Conservation (phyloP, 2,888 invertebrate species). For the Eudasyphora cyanicolor region DNA sequence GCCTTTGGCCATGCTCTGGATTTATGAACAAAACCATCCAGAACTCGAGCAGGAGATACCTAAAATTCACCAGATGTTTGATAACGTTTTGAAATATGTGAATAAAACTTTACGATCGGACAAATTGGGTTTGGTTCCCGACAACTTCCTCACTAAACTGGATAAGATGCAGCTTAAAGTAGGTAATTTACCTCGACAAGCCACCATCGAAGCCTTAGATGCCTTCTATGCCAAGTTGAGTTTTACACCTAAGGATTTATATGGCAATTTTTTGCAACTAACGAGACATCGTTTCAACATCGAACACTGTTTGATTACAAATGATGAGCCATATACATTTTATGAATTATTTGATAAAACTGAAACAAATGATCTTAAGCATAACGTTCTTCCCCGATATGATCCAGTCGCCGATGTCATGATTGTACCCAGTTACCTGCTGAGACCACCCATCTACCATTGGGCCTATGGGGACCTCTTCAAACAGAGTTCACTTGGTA, state of each 20-base stretch:
- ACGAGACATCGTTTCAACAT: slow-evolving; percentile 39
- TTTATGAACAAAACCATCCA: slow-evolving; percentile 53
- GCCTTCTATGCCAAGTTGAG: slow-evolving; percentile 52
- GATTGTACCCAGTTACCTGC: slow-evolving; percentile 61
- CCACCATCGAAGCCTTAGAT: slow-evolving; percentile 41
- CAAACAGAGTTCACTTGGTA: slow-evolving; percentile 66
- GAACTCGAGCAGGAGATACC: slow-evolving; percentile 45
- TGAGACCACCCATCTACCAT: slow-evolving; percentile 65
- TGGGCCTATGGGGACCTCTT: slow-evolving; percentile 54
- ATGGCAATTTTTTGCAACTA: slow-evolving; percentile 62
- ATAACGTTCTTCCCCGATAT: slow-evolving; percentile 60
- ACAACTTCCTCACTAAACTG: slow-evolving; percentile 57
- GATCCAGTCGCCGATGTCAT: slow-evolving; percentile 56
- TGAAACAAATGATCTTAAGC: background rate
- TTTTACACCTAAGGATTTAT: slow-evolving; percentile 41
- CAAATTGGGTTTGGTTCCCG: slow-evolving; percentile 50
- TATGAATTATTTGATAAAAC: slow-evolving; percentile 16
- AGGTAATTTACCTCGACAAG: slow-evolving; percentile 61
- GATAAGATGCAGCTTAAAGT: slow-evolving; percentile 64
- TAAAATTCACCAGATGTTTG: slow-evolving; percentile 53
- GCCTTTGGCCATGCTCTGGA: slow-evolving; percentile 66
- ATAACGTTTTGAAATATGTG: slow-evolving; percentile 56
- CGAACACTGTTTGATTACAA: slow-evolving; percentile 18
- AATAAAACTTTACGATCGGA: slow-evolving; percentile 56
- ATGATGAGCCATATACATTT: slow-evolving; percentile 32